A percentile compares a stretch with the other conserved stretches of the same genome.
These are phyloP conservation scores for Tinea pellionella DNA, from an alignment of 2,888 invertebrate species.

Conservation along the genomic window DNA sequence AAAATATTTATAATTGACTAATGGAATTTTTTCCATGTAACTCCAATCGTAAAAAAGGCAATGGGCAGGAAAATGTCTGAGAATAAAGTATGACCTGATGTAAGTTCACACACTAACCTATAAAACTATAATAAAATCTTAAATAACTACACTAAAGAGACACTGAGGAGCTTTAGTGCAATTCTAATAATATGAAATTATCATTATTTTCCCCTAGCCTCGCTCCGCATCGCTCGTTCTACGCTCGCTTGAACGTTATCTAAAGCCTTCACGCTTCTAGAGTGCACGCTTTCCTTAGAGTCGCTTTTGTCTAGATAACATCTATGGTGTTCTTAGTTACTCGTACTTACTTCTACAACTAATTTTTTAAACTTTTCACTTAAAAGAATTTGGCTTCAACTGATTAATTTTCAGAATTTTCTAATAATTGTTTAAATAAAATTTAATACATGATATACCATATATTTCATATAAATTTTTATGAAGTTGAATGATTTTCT, in stretches of 20 bases:
- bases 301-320: background rate
- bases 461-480: too few relatives aligned
- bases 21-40: too few relatives aligned
- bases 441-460: too few relatives aligned
- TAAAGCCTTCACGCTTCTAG: background rate
- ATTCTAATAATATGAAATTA: slow-evolving; percentile 33
- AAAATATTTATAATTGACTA: too few relatives aligned
- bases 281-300: background rate
- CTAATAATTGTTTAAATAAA: too few relatives aligned
- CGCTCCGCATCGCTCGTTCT: slow-evolving; percentile 12
- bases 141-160: background rate
- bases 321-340: background rate
- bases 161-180: slow-evolving; percentile 18
- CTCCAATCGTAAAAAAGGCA: too few relatives aligned
- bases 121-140: background rate
- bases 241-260: slow-evolving; percentile 1
- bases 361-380: too few relatives aligned
- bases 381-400: too few relatives aligned
- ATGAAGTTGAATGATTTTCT: too few relatives aligned
- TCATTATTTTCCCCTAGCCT: slow-evolving; percentile 22
- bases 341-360: background rate
- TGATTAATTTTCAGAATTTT: too few relatives aligned
- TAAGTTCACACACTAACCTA: background rate
- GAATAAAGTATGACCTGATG: too few relatives aligned
- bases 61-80: too few relatives aligned